A percentile compares a stretch with the other conserved stretches of the same genome.
Evolutionary conservation across 2,797 vertebrate genomes (phyloP).

Genomic region (Molossus alvarezi): DNA sequence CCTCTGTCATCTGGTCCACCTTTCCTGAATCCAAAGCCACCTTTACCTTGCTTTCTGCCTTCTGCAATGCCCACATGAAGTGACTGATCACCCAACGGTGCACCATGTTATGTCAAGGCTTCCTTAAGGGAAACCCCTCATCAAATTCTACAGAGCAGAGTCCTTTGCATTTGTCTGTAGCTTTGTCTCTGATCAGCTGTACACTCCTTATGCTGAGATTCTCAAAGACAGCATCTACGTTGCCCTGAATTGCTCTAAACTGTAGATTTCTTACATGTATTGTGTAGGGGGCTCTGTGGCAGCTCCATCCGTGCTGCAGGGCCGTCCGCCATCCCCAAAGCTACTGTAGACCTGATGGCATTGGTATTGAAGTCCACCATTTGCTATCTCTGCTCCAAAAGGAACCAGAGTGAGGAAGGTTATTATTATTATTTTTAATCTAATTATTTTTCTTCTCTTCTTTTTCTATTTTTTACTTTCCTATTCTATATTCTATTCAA

Average conservation of each 20-base stretch:
- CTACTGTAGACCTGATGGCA: too few relatives aligned
- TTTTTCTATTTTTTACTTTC: too few relatives aligned
- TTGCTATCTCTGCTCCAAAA: too few relatives aligned
- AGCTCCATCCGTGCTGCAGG: too few relatives aligned
- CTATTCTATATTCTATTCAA: too few relatives aligned
- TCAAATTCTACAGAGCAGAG: slow-evolving; percentile 99
- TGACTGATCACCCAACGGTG: slow-evolving; percentile 94
- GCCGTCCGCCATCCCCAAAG: too few relatives aligned
- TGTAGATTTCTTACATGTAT: slow-evolving; percentile 99
- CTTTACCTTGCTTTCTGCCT: slow-evolving; percentile 97
- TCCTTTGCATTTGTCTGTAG: slow-evolving; percentile 97
- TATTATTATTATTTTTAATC: too few relatives aligned
- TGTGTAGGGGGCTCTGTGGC: slow-evolving; percentile 97
- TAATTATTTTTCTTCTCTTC: too few relatives aligned
- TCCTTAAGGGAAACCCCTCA: slow-evolving; percentile 98
- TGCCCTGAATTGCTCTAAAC: slow-evolving; percentile 98
- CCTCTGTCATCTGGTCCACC: slow-evolving; percentile 95
- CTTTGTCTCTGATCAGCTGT: slow-evolving; percentile 97
- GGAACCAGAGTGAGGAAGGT: too few relatives aligned
- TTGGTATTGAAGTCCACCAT: too few relatives aligned
- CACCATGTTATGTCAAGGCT: slow-evolving; percentile 97
- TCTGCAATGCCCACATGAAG: slow-evolving; percentile 99
- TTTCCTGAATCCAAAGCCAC: slow-evolving; percentile 98
- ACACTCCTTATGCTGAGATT: slow-evolving; percentile 97
- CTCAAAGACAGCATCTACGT: slow-evolving; percentile 99